These are phyloP conservation scores for Drosophila kanapiae DNA, from an alignment of 1,140 invertebrate species.

Conservation along the genomic window DNA sequence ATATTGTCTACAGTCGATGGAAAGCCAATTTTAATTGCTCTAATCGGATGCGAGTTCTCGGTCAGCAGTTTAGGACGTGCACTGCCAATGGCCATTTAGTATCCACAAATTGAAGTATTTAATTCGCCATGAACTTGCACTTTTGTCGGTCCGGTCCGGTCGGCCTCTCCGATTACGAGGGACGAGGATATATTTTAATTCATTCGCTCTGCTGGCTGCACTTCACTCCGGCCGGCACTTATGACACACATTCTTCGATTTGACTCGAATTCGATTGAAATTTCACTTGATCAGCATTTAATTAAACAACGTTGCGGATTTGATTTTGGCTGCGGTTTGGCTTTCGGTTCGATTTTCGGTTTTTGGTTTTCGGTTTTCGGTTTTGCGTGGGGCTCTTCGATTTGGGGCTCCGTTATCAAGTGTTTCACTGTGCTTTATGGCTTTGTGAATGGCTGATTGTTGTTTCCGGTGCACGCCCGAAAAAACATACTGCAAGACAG, in stretches of 20 bases:
- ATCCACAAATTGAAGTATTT: conserved; percentile 25
- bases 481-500: conserved; percentile 30
- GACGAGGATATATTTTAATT: conserved; percentile 22
- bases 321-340: conserved; percentile 14
- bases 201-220: conserved; percentile 21
- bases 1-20: conserved; percentile 11
- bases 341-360: background rate
- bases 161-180: conserved; percentile 16
- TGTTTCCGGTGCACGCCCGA: conserved; percentile 42
- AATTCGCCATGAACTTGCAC: conserved; percentile 26
- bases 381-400: conserved; percentile 1
- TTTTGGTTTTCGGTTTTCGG: conserved; percentile 4
- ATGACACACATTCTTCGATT: conserved; percentile 50
- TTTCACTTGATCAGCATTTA: conserved; percentile 51
- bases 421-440: conserved; percentile 33
- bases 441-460: conserved; percentile 41
- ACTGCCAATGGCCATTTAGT: background rate
- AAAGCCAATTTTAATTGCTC: conserved; percentile 33
- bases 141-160: conserved; percentile 22
- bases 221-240: conserved; percentile 27
- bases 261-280: conserved; percentile 30
- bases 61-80: conserved; percentile 19
- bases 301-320: conserved; percentile 31
- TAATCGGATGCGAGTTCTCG: conserved; percentile 15
- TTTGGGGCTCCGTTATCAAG: conserved; percentile 26